Percentiles rank a stretch among this genome's conserved stretches.
Conservation (phyloP, 2,113 vertebrate species). For the Oryzias woworae region DNA sequence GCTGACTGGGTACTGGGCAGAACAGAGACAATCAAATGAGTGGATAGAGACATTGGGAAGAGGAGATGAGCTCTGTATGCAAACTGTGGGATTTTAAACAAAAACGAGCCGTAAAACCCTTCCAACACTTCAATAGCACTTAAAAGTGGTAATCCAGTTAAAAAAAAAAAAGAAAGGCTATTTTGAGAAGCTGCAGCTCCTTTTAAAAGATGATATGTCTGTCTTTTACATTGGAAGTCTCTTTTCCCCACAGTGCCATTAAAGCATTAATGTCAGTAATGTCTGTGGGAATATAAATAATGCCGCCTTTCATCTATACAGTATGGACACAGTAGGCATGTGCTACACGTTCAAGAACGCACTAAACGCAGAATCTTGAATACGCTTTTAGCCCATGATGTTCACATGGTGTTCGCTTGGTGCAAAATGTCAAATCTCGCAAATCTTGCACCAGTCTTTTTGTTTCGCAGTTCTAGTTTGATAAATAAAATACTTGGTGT, state of each 20-base stretch:
- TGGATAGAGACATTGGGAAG: constrained; percentile 29
- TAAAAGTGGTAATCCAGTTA: background rate
- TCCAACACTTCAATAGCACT: constrained; percentile 1
- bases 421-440: too few species aligned
- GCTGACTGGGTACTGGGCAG: constrained; percentile 77
- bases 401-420: too few species aligned
- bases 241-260: constrained; percentile 15
- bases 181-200: constrained; percentile 1
- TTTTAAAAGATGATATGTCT: constrained; percentile 7
- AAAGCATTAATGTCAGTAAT: constrained; percentile 44
- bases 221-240: constrained; percentile 6
- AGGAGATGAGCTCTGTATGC: constrained; percentile 21
- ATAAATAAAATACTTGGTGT: too few species aligned
- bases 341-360: too few species aligned
- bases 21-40: constrained; percentile 59
- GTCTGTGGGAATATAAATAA: constrained; percentile 40
- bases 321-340: too few species aligned
- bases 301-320: constrained; percentile 19
- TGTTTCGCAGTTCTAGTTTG: too few species aligned
- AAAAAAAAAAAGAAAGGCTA: background rate
- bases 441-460: too few species aligned
- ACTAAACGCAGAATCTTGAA: too few species aligned
- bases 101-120: background rate
- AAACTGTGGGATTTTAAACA: background rate
- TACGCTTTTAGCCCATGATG: too few species aligned